These are phyloP conservation scores for Propithecus deckenii DNA, from an alignment of 2,797 vertebrate species.

Conservation along the genomic window DNA sequence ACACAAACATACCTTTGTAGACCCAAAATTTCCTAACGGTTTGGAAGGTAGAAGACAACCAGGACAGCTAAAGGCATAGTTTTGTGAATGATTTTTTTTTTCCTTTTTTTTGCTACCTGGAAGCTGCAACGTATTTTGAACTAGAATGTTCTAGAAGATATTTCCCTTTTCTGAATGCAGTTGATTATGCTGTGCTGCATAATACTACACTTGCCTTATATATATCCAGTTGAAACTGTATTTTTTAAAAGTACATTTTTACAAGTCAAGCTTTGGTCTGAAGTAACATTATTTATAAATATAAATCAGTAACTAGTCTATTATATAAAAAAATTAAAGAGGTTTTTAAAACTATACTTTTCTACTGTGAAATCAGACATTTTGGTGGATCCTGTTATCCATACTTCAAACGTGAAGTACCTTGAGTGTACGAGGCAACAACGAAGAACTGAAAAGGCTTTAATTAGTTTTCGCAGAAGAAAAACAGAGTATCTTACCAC, in stretches of 20 bases:
- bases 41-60: not conserved
- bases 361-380: conserved; percentile 39
- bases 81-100: conserved; percentile 41
- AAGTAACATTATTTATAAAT: conserved; percentile 4
- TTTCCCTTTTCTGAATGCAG: conserved; percentile 45
- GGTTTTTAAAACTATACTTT: conserved; percentile 32
- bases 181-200: not conserved
- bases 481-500: conserved; percentile 54
- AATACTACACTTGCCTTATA: not conserved
- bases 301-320: not conserved
- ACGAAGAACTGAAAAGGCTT: conserved; percentile 65
- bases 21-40: not conserved
- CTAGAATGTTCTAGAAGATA: not conserved
- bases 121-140: conserved; percentile 35
- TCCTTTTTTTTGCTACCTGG: conserved; percentile 26
- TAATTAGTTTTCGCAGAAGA: conserved; percentile 76
- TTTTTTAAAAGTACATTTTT: conserved; percentile 32
- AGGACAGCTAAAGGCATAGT: not conserved
- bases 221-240: not conserved
- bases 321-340: conserved; percentile 26
- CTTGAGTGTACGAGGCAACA: not conserved
- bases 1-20: not conserved
- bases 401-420: conserved; percentile 47
- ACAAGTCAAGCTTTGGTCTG: conserved; percentile 17
- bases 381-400: conserved; percentile 63